Evolutionary conservation across 2,888 invertebrate species (phyloP), one percentile per base, ranked within the genome.

Genomic region (Dolichomitus sp.): DNA sequence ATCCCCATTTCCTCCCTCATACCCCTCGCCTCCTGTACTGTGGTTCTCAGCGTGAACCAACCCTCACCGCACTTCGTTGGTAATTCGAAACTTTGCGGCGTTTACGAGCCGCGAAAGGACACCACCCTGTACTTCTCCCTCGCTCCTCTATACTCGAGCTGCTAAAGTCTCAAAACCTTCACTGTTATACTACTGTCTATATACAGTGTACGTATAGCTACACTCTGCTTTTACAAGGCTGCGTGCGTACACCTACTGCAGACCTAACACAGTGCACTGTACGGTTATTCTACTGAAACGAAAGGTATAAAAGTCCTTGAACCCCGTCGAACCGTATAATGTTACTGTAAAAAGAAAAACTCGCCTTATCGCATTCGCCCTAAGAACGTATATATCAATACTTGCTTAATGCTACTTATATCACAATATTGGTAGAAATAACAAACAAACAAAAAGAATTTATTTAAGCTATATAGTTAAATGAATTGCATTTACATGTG

Each of bases 11-110:
- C 37, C 73, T 50, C 66, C 4, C 30, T 42, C 48, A 19, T 30
- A 50, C 42, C 63, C 33, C 61, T 23, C 57, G 50, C 48, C 69
- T 23, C 11, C 30, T 17, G 30, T 17, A 45, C 42, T 30, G 42
- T 30, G 52, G 52, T 65, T 79, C 75, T 48, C 70, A 74, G 65
- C 37, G 45, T n/a, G 45, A 65, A 63, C 42, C 48, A 81, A 69
- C 65, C 81, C 33, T 76, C 54, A 19, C 59, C 37, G 54, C 73
- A 72, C 81, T 78, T 69, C 61, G 48, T 45, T 83, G 82, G 83
- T 87, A 86, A 88, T 87, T 86, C 80, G 81, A 86, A 88, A 88
- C 85, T 87, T 88, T 83, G 78, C 79, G 72, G 70, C 80, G 84
- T 84, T 86, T 84, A 85, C 84, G 81, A 84, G 69, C 79, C 76